Conservation (phyloP, 2,888 invertebrate species). For the Drosophila leonis region DNA sequence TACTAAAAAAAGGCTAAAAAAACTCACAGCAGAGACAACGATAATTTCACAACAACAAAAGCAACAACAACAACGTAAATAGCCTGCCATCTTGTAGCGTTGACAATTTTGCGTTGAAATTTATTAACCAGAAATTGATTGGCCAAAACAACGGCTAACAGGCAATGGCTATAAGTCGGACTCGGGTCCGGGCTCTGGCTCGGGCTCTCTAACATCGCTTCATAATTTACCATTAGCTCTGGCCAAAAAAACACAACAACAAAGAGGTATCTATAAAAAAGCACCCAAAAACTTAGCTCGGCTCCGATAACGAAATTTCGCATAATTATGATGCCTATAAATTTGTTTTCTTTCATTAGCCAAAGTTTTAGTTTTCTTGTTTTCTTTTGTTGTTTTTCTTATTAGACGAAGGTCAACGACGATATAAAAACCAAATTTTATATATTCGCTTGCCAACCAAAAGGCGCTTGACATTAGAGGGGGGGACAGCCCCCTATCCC, state of each 20-base stretch:
- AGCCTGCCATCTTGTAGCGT: slow-evolving; percentile 60
- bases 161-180: slow-evolving; percentile 54
- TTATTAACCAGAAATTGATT: slow-evolving; percentile 82
- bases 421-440: slow-evolving; percentile 76
- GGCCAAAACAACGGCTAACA: slow-evolving; percentile 71
- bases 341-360: slow-evolving; percentile 81
- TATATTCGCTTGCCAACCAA: slow-evolving; percentile 62
- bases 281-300: slow-evolving; percentile 37
- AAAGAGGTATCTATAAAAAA: slow-evolving; percentile 37
- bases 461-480: slow-evolving; percentile 25
- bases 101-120: slow-evolving; percentile 76
- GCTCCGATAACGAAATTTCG: slow-evolving; percentile 74
- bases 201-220: slow-evolving; percentile 45
- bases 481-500: background rate
- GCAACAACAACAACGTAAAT: slow-evolving; percentile 65
- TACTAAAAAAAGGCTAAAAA: slow-evolving; percentile 19
- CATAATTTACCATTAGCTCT: slow-evolving; percentile 77
- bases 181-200: slow-evolving; percentile 19
- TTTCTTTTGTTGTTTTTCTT: slow-evolving; percentile 62
- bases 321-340: slow-evolving; percentile 82
- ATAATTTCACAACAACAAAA: slow-evolving; percentile 62
- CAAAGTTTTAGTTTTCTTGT: slow-evolving; percentile 67
- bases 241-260: slow-evolving; percentile 36
- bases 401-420: slow-evolving; percentile 81
- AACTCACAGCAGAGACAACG: slow-evolving; percentile 47